Evolutionary conservation across 2,113 vertebrate genomes (phyloP), one percentile per base, ranked within the genome.

Genomic region (Condylura cristata): DNA sequence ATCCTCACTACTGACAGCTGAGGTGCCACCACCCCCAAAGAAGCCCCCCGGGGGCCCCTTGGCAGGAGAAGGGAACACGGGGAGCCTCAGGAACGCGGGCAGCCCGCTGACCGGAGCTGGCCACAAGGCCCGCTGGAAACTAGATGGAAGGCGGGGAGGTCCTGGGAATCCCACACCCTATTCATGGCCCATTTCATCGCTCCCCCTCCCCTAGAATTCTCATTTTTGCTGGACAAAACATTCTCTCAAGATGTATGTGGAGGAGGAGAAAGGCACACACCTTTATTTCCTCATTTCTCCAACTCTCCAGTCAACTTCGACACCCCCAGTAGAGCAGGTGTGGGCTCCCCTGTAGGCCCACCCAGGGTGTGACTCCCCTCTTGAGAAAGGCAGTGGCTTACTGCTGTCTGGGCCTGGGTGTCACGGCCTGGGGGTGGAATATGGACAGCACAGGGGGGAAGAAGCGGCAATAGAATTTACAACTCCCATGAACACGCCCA

Each of bases 181-280:
- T n/a, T 71, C 48, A 28, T n/a, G 63, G 46, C 44, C 26, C 17
- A 14, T 51, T 63, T 44, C 66, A 60, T 66, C 32, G 44, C 56
- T n/a, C 53, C 76, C 12, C 6, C 24, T 13, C 56, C 90, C 51
- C n/a, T 65, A 2, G 0, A 75, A 44, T 61, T 91, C 24, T 34
- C 63, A 17, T 39, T 92, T 96, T 84, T 90, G 51, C 41, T 56
- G 30, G 80, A 93, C n/a, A 48, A 39, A 30, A 90, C 83, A 34
- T 9, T 3, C 65, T 68, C 71, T 63, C 32, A 44, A 28, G 46
- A 24, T 37, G 13, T 16, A 34, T 17, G 6, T 44, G 32, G 51
- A 28, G 1, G 34, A 46, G 32, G 28, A 68, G 37, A 65, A 66
- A 58, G 16, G 9, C 4, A 26, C 9, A 0, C 1, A 7, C 58